A percentile compares a stretch with the other conserved stretches of the same genome.
phyloP scores from a whole-genome alignment of 2,797 vertebrate genomes.

The Danio kyathit region DNA sequence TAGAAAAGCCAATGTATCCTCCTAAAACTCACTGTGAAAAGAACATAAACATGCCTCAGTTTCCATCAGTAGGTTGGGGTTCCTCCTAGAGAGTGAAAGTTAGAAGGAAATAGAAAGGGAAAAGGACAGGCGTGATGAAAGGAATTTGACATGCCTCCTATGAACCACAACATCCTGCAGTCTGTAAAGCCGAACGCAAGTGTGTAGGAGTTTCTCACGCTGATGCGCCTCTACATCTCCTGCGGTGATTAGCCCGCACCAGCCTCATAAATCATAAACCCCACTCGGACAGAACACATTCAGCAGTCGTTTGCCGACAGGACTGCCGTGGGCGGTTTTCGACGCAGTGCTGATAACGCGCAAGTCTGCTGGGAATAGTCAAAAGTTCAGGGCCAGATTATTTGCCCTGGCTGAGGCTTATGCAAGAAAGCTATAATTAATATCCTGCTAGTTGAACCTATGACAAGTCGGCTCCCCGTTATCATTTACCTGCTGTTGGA shows the following conservation, averaged over 20 bases:
- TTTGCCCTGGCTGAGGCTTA: slow-evolving; percentile 68
- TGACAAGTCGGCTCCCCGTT: slow-evolving; percentile 69
- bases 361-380: slow-evolving; percentile 61
- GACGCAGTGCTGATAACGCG: slow-evolving; percentile 57
- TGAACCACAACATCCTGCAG: slow-evolving; percentile 61
- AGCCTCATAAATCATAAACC: slow-evolving; percentile 80
- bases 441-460: slow-evolving; percentile 78
- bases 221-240: slow-evolving; percentile 39
- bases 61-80: not conserved
- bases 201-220: slow-evolving; percentile 34
- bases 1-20: not conserved
- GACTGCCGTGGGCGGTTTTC: slow-evolving; percentile 65
- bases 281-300: slow-evolving; percentile 71
- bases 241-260: slow-evolving; percentile 66
- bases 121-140: slow-evolving; percentile 37
- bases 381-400: slow-evolving; percentile 72
- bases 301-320: slow-evolving; percentile 54
- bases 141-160: slow-evolving; percentile 53
- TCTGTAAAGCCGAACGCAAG: slow-evolving; percentile 52
- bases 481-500: slow-evolving; percentile 68
- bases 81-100: slow-evolving; percentile 3
- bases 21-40: not conserved
- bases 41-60: not conserved
- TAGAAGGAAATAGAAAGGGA: slow-evolving; percentile 15
- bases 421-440: slow-evolving; percentile 77